phyloP scores from a whole-genome alignment of 2,797 vertebrate species.

The Helicolenus hilgendorfi region DNA sequence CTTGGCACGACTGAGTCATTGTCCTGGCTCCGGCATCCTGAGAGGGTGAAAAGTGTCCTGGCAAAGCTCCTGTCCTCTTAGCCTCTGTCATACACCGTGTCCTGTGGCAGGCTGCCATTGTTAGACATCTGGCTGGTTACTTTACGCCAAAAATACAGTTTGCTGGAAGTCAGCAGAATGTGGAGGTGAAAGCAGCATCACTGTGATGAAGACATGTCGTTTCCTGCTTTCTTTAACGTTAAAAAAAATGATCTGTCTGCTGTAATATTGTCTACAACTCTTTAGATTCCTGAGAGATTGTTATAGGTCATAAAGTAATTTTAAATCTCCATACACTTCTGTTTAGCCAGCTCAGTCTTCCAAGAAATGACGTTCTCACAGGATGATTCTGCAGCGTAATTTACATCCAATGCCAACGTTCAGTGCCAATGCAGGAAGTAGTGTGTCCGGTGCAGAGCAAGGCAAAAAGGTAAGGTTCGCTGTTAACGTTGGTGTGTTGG shows the following conservation, averaged over 20 bases:
- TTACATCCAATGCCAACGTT: neutral
- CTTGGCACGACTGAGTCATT: constrained; percentile 18
- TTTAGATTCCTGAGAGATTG: neutral
- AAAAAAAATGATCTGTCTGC: neutral
- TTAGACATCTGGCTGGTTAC: constrained; percentile 53
- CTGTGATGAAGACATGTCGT: neutral
- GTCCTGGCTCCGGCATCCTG: constrained; percentile 39
- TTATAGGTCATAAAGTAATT: neutral
- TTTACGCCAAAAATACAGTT: constrained; percentile 9
- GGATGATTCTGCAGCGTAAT: neutral
- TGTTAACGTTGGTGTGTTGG: neutral
- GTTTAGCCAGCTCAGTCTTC: neutral
- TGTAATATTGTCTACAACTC: neutral
- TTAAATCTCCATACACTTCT: neutral
- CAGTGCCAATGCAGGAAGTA: constrained; percentile 4
- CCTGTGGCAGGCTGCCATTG: constrained; percentile 45
- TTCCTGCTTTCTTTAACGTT: neutral
- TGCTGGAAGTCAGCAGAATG: constrained; percentile 30
- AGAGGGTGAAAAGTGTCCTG: constrained; percentile 74
- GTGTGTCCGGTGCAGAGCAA: neutral
- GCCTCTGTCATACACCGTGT: constrained; percentile 49
- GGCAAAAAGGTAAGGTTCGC: neutral
- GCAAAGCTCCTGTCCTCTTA: constrained; percentile 52
- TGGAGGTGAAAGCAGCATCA: constrained; percentile 18
- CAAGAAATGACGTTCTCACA: neutral